A percentile compares a stretch with the other conserved stretches of the same genome.
Evolutionary conservation across 2,113 vertebrate genomes (phyloP).

Genomic region (Ageneiosus marmoratus): DNA sequence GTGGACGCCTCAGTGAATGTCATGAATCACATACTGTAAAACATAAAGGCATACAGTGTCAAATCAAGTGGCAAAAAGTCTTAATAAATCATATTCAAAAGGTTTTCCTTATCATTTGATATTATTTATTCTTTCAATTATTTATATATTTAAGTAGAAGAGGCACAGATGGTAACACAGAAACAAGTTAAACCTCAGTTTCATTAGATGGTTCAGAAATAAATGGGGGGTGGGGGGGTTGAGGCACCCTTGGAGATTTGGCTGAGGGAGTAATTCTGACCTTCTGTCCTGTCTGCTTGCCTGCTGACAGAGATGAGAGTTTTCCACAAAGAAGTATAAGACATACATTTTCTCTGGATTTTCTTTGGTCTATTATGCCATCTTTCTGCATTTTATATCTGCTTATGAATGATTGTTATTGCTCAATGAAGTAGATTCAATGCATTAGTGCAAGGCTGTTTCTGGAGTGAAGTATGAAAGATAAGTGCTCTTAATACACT

Average conservation of each 20-base stretch:
- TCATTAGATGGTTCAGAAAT: slow-evolving; percentile 72
- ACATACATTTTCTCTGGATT: slow-evolving; percentile 53
- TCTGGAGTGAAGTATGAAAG: slow-evolving; percentile 31
- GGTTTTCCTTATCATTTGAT: slow-evolving; percentile 64
- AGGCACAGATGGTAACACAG: slow-evolving; percentile 74
- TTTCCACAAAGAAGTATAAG: slow-evolving; percentile 56
- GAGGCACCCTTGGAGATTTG: slow-evolving; percentile 69
- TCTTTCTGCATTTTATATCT: slow-evolving; percentile 34
- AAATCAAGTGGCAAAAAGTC: slow-evolving; percentile 55
- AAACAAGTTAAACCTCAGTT: slow-evolving; percentile 73
- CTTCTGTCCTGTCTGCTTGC: slow-evolving; percentile 74
- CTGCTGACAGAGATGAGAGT: slow-evolving; percentile 63
- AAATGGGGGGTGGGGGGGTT: too few relatives aligned
- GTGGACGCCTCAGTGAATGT: not conserved
- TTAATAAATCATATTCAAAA: slow-evolving; percentile 64
- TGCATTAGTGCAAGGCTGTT: slow-evolving; percentile 42
- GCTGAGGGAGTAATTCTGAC: slow-evolving; percentile 71
- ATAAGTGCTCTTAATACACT: slow-evolving; percentile 31
- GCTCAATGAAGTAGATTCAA: slow-evolving; percentile 36
- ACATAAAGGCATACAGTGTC: slow-evolving; percentile 37
- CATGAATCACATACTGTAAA: not conserved
- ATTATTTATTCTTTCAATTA: slow-evolving; percentile 55
- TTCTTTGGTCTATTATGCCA: slow-evolving; percentile 52
- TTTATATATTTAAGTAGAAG: not conserved
- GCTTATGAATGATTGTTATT: slow-evolving; percentile 39